Percentiles rank a stretch among this genome's conserved stretches.
Evolutionary conservation across 2,888 invertebrate species (phyloP).

Genomic region (Torymus auratus): DNA sequence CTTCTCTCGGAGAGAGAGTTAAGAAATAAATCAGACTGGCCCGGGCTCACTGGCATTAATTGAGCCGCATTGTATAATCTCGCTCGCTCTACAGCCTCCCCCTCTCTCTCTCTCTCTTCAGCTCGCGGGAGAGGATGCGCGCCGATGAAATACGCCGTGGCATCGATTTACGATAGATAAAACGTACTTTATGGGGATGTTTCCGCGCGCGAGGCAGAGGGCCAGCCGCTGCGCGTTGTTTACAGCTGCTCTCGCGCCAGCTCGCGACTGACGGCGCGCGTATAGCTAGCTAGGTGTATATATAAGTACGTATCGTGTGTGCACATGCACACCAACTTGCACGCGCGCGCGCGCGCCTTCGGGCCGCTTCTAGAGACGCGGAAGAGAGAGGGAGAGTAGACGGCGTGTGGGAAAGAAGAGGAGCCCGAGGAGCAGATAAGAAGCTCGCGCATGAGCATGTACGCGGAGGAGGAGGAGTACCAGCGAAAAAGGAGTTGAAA

Average conservation of each 20-base stretch:
- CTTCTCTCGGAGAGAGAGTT: constrained; percentile 61
- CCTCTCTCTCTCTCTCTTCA: not conserved
- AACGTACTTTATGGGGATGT: constrained; percentile 76
- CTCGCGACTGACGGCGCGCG: constrained; percentile 56
- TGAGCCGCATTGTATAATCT: constrained; percentile 75
- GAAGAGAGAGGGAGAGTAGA: constrained; percentile 43
- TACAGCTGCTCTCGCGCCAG: not conserved
- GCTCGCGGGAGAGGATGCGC: constrained; percentile 35
- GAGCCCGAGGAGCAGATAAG: constrained; percentile 43
- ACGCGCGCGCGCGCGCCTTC: not conserved
- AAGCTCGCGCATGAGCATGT: constrained; percentile 29
- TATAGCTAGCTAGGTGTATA: too few relatives aligned
- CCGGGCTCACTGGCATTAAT: constrained; percentile 73
- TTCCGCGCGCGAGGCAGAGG: constrained; percentile 69
- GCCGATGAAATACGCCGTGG: constrained; percentile 72
- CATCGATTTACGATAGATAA: constrained; percentile 77
- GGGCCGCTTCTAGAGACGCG: constrained; percentile 7
- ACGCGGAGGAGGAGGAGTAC: not conserved
- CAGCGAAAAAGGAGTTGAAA: too few relatives aligned
- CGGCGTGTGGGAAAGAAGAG: constrained; percentile 50
- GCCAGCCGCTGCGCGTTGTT: constrained; percentile 66
- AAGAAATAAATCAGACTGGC: constrained; percentile 75
- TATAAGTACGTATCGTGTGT: too few relatives aligned
- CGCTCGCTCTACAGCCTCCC: constrained; percentile 23
- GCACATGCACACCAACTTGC: constrained; percentile 8